phyloP scores from a whole-genome alignment of 2,113 vertebrate genomes.

The Istiophorus platypterus region DNA sequence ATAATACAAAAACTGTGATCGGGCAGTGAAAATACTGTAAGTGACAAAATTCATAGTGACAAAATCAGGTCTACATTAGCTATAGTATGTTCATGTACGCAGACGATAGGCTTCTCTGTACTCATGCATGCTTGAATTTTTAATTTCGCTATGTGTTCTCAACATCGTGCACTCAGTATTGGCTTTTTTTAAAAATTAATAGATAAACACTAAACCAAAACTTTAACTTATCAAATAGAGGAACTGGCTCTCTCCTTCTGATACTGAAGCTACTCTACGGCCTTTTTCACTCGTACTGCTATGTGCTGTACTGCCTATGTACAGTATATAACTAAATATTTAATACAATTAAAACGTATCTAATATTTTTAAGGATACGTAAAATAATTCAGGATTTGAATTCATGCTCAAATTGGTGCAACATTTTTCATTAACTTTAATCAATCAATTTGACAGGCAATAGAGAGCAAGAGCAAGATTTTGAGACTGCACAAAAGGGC shows the following conservation, averaged over 20 bases:
- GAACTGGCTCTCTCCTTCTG: not conserved
- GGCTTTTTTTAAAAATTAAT: not conserved
- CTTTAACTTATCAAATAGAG: not conserved
- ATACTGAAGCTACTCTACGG: not conserved
- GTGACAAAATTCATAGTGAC: not conserved
- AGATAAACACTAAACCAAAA: not conserved
- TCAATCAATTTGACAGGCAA: not conserved
- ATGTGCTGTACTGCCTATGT: not conserved
- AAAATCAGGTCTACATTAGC: not conserved
- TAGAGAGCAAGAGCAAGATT: not conserved
- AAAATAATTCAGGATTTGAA: not conserved
- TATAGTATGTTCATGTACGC: constrained; percentile 1
- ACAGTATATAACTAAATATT: not conserved
- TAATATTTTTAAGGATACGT: not conserved
- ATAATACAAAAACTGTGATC: not conserved
- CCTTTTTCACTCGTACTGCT: constrained; percentile 42
- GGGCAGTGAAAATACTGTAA: not conserved
- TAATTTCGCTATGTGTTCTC: not conserved
- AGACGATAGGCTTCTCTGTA: not conserved
- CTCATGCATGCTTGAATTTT: not conserved
- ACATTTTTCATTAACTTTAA: not conserved
- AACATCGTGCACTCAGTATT: not conserved
- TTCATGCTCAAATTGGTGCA: not conserved
- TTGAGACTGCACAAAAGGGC: not conserved
- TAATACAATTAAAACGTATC: not conserved